phyloP scores from a whole-genome alignment of 2,888 invertebrate genomes.

The Thereva unica region DNA sequence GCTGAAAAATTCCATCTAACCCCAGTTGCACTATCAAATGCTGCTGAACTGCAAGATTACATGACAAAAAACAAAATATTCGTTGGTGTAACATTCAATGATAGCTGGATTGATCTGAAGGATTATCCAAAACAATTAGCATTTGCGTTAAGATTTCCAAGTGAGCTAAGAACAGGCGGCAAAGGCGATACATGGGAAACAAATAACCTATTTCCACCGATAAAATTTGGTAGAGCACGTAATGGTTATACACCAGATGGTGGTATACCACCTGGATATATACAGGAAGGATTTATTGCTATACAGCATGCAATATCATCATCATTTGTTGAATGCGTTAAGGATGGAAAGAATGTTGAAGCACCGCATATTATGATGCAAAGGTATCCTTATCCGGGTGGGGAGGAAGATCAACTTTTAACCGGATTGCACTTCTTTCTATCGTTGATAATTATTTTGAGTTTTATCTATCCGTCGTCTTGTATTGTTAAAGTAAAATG shows the following conservation, averaged over 20 bases:
- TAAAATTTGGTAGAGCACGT: not conserved
- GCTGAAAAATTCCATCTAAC: not conserved
- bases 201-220: not conserved
- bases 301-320: conserved; percentile 65
- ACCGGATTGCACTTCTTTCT: conserved; percentile 68
- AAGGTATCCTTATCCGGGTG: conserved; percentile 76
- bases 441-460: conserved; percentile 76
- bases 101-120: too few species aligned
- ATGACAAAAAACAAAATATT: not conserved
- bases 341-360: conserved; percentile 49
- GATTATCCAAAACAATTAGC: not conserved
- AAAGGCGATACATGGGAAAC: not conserved
- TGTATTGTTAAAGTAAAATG: conserved; percentile 69
- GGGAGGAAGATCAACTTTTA: conserved; percentile 67
- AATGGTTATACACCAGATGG: not conserved
- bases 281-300: not conserved
- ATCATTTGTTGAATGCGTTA: conserved; percentile 52
- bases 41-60: not conserved
- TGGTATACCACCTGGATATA: conserved; percentile 4
- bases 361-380: conserved; percentile 51
- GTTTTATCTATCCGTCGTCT: conserved; percentile 79
- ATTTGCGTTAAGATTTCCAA: not conserved
- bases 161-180: not conserved
- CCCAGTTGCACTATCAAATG: not conserved
- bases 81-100: not conserved